Evolutionary conservation across 2,888 invertebrate species (phyloP), one percentile per base, ranked within the genome.

Genomic region (Dendrolimus houi): DNA sequence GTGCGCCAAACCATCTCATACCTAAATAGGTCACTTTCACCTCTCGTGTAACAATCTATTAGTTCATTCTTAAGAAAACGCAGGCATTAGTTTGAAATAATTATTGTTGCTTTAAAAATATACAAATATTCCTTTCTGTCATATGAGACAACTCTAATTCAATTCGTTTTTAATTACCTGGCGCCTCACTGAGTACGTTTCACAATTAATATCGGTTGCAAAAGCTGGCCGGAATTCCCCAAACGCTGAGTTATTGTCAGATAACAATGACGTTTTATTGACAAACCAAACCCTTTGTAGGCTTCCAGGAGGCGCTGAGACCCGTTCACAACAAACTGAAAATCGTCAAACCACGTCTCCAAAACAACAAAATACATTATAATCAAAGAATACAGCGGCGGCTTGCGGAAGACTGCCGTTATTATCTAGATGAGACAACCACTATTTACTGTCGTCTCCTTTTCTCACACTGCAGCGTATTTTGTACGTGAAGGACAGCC

Each of bases 371-470:
- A 79, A 81, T 72, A 68, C 66, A 76, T 79, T 82, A 82, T 47
- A 47, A 47, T 78, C 77, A 75, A 81, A 75, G 75, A 80, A 82
- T 6, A 29, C 29, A 76, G 74, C 72, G 72, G 71, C 74, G 75
- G 80, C 79, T 79, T 80, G 77, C 79, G 81, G 83, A 86, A 85
- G 81, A 83, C 78, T 81, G 80, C 83, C 83, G 86, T 84, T 82
- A 83, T 78, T 76, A 83, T 81, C 77, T 77, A 65, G 66, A 68
- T 63, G 69, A 69, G 69, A 68, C 69, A 71, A 68, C 70, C 68
- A 68, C 71, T 66, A 63, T 66, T 63, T 71, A 72, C 59, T 66
- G 72, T 72, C 75, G 65, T 87, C 87, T 75, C 83, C 66, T 69
- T 82, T 71, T 62, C 64, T 64, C 75, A 52, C 55, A 54, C 29